Evolutionary conservation across 2,888 invertebrate genomes (phyloP).

Genomic region (Orthosia gothica): DNA sequence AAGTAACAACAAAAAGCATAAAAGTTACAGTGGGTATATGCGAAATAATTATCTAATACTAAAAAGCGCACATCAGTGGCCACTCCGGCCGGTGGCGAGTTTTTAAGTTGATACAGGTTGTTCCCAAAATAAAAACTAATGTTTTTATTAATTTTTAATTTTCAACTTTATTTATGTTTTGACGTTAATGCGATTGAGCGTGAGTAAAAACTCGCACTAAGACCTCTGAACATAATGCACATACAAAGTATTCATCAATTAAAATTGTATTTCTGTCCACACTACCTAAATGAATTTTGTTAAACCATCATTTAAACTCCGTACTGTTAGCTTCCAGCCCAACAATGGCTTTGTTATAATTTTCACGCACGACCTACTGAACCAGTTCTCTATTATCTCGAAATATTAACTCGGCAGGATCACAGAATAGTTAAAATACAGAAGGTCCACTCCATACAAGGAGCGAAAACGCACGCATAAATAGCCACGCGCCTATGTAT

Average conservation of each 20-base stretch:
- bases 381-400: constrained; percentile 50
- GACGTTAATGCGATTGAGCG: no score
- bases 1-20: no score
- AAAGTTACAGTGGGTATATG: no score
- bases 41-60: no score
- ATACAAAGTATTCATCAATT: background rate
- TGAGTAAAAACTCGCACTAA: no score
- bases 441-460: background rate
- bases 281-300: constrained; percentile 29
- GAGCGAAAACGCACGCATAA: background rate
- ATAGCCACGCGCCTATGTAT: background rate
- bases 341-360: constrained; percentile 61
- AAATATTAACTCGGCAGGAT: constrained; percentile 41
- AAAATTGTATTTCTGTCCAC: constrained; percentile 21
- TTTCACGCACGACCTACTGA: constrained; percentile 63
- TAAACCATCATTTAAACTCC: constrained; percentile 47
- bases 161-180: no score
- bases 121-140: no score
- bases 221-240: background rate
- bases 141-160: no score
- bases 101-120: no score
- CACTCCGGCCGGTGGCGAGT: no score
- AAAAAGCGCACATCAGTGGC: no score
- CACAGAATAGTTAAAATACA: background rate
- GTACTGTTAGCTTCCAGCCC: constrained; percentile 42